A percentile compares a stretch with the other conserved stretches of the same genome.
Evolutionary conservation across 2,888 invertebrate species (phyloP).

Genomic region (Microplitis deprimator): DNA sequence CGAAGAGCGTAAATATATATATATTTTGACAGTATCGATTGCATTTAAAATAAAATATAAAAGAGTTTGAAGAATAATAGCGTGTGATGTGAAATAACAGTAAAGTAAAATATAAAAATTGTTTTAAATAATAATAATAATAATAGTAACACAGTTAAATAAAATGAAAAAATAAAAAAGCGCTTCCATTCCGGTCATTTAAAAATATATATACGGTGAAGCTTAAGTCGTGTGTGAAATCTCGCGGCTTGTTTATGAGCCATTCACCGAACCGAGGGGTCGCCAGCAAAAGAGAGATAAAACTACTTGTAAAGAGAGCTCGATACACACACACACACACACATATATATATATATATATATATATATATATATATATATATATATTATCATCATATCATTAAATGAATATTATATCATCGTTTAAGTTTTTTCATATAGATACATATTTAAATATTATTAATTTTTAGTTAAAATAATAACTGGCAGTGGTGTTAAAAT

Average conservation of each 20-base stretch:
- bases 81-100: not conserved
- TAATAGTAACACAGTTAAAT: not conserved
- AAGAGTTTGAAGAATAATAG: not conserved
- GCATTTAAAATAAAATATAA: not conserved
- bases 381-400: no score
- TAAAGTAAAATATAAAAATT: not conserved
- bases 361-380: no score
- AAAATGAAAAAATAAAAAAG: constrained; percentile 20
- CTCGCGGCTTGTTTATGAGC: constrained; percentile 61
- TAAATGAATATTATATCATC: no score
- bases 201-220: constrained; percentile 40
- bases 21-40: not conserved
- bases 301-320: constrained; percentile 39
- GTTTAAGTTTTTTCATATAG: no score
- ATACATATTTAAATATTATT: no score
- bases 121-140: not conserved
- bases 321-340: not conserved
- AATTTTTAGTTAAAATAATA: no score
- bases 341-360: not conserved
- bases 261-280: constrained; percentile 58
- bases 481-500: no score
- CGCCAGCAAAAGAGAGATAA: constrained; percentile 42
- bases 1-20: not conserved
- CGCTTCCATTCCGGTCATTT: constrained; percentile 40
- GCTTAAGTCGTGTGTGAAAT: constrained; percentile 45